Conservation (phyloP, 1,140 invertebrate species). For the Acyrthosiphon pisum region DNA sequence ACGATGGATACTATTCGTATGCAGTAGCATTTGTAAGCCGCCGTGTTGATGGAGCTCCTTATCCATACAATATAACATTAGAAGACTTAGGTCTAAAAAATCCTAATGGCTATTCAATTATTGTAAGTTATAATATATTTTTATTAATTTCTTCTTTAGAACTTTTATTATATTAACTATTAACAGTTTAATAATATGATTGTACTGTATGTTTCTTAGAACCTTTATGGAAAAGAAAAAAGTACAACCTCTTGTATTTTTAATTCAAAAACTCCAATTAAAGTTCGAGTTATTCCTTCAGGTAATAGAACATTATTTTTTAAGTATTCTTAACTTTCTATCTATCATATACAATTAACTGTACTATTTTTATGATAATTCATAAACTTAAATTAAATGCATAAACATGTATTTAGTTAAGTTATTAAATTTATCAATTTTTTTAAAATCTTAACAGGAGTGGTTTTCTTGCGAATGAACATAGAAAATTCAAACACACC, state of each 20-base stretch:
- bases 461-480: conserved; percentile 41
- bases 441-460: not conserved
- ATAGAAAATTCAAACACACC: not conserved
- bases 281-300: conserved; percentile 52
- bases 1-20: conserved; percentile 64
- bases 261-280: not conserved
- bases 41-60: conserved; percentile 70
- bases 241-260: not conserved
- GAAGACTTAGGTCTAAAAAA: conserved; percentile 79
- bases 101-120: conserved; percentile 80
- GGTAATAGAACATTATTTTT: conserved; percentile 4
- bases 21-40: conserved; percentile 69
- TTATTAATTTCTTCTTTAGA: not conserved
- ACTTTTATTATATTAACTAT: not conserved
- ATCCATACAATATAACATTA: conserved; percentile 66
- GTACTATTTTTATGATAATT: not conserved
- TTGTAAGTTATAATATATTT: conserved; percentile 66
- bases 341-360: not conserved
- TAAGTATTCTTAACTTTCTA: not conserved
- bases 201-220: conserved; percentile 20
- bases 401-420: not conserved
- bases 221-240: conserved; percentile 34
- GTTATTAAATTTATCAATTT: not conserved
- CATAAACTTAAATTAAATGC: not conserved
- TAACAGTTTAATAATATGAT: not conserved